These are phyloP conservation scores for Physocephala rufipes DNA, from an alignment of 2,888 invertebrate species.

Conservation along the genomic window DNA sequence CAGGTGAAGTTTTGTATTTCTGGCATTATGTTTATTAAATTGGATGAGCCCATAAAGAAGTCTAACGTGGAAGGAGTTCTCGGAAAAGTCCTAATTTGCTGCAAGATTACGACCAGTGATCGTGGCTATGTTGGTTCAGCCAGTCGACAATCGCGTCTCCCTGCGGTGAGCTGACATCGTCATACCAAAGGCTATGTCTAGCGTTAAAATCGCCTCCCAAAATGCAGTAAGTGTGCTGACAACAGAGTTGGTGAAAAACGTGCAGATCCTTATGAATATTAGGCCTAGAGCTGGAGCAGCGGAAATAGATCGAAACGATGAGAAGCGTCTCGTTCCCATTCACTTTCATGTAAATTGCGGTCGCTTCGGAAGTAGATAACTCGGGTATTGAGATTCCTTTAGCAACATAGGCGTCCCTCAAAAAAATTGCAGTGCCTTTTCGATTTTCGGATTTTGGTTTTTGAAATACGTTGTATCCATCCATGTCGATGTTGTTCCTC, in stretches of 20 bases:
- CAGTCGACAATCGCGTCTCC: too few species aligned
- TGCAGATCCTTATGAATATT: background rate
- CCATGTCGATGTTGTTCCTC: background rate
- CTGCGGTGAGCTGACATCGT: too few species aligned
- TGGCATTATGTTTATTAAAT: background rate
- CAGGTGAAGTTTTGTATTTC: background rate
- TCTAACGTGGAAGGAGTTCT: background rate
- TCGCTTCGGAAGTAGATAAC: background rate
- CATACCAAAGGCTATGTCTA: too few species aligned
- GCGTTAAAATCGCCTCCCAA: too few species aligned
- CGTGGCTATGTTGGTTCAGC: too few species aligned
- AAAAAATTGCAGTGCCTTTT: background rate
- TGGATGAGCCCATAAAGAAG: slow-evolving; percentile 7
- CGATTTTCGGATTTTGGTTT: too few species aligned
- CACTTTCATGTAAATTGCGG: too few species aligned
- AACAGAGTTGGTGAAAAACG: background rate
- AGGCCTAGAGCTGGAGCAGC: background rate
- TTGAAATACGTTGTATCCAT: slow-evolving; percentile 9
- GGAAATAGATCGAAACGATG: background rate
- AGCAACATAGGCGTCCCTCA: background rate
- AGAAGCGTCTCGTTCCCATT: slow-evolving; percentile 7
- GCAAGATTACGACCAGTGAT: background rate
- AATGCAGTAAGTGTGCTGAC: background rate
- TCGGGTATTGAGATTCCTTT: background rate
- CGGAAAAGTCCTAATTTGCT: background rate